Percentiles rank a stretch among this genome's conserved stretches.
Conservation (phyloP, 2,113 vertebrate genomes). For the Saimiri boliviensis region DNA sequence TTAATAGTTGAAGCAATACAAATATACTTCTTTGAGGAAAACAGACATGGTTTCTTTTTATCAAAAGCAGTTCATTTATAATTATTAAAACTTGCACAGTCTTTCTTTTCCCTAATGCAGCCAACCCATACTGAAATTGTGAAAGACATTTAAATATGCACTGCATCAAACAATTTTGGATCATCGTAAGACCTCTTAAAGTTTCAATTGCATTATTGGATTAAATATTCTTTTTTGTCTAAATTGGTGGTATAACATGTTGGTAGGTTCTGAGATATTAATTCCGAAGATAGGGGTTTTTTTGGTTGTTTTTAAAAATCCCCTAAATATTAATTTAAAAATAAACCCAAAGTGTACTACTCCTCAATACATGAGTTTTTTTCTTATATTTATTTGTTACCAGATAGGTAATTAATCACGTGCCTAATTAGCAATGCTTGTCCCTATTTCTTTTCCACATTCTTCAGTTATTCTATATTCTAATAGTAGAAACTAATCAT, state of each 20-base stretch:
- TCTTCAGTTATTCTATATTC: neutral
- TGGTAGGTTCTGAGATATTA: conserved; percentile 12
- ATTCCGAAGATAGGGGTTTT: neutral
- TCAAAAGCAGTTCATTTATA: conserved; percentile 21
- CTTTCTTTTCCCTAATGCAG: neutral
- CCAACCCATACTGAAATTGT: conserved; percentile 23
- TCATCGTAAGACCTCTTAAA: conserved; percentile 47
- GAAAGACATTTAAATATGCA: neutral
- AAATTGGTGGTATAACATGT: neutral
- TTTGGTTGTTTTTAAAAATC: conserved; percentile 19
- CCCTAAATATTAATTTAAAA: conserved; percentile 37
- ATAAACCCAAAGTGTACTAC: neutral
- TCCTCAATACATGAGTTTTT: neutral
- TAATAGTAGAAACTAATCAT: conserved; percentile 21
- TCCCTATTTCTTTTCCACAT: neutral
- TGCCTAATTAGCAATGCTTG: neutral
- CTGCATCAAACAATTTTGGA: conserved; percentile 48
- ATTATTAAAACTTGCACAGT: conserved; percentile 35
- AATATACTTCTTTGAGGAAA: neutral
- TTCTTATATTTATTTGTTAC: neutral
- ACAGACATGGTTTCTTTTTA: neutral
- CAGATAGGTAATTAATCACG: neutral
- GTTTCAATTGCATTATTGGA: conserved; percentile 23
- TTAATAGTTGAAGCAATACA: neutral
- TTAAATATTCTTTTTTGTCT: conserved; percentile 24